Percentiles rank a stretch among this genome's conserved stretches.
These are phyloP conservation scores for Agrypnia vestita DNA, from an alignment of 1,140 invertebrate genomes.

Conservation along the genomic window DNA sequence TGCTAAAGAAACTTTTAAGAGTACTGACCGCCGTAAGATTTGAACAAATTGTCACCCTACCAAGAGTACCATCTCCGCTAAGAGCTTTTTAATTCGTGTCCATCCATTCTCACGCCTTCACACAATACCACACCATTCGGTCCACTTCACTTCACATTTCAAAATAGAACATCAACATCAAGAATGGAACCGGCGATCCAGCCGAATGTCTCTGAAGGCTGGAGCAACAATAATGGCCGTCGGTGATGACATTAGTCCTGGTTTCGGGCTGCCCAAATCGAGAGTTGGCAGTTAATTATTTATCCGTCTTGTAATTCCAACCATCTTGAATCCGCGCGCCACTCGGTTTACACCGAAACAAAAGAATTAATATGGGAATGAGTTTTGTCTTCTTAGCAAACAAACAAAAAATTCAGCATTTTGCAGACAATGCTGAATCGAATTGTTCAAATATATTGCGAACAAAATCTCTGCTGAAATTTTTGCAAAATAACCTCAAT, in stretches of 20 bases:
- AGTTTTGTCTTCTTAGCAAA: no score
- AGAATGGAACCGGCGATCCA: neutral
- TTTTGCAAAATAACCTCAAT: no score
- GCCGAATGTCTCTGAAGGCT: neutral
- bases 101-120: constrained; percentile 33
- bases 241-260: neutral
- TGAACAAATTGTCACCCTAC: constrained; percentile 16
- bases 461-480: no score
- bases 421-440: no score
- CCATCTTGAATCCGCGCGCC: neutral
- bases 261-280: neutral
- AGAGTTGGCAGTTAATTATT: neutral
- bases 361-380: no score
- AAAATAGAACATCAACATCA: constrained; percentile 12
- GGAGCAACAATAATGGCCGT: neutral
- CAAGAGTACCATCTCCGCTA: constrained; percentile 16
- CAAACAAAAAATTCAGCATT: no score
- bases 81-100: constrained; percentile 44
- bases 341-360: no score
- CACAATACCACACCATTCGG: constrained; percentile 34
- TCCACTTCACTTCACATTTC: constrained; percentile 21
- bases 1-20: neutral
- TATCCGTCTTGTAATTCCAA: neutral
- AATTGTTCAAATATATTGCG: no score
- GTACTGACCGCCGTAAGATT: neutral